Evolutionary conservation across 2,113 vertebrate species (phyloP).

Genomic region (Rhadina sibilatrix): DNA sequence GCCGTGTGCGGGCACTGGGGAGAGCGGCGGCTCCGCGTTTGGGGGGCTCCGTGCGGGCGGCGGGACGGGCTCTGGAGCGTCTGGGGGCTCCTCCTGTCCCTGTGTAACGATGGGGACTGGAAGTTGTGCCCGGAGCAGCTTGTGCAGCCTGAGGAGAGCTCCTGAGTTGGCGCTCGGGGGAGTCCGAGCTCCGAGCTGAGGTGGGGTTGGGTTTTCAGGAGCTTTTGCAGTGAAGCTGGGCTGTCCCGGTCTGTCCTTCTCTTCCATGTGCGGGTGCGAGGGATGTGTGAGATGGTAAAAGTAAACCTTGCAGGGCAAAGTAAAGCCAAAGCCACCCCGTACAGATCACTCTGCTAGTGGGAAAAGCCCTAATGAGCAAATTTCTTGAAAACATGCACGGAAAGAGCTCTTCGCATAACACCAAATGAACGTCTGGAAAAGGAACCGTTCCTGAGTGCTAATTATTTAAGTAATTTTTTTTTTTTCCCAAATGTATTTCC

Average conservation of each 20-base stretch:
- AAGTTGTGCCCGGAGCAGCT: neutral
- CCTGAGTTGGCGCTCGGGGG: neutral
- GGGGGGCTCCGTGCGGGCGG: neutral
- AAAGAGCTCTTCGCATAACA: neutral
- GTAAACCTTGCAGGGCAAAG: neutral
- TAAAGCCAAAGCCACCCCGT: neutral
- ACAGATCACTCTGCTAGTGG: neutral
- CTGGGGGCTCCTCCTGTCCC: accelerated
- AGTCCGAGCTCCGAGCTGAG: no score
- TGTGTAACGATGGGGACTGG: no score
- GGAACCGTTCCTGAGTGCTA: neutral
- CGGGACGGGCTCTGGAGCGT: neutral
- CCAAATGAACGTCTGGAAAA: neutral
- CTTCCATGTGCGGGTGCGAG: accelerated
- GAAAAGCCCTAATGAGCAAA: neutral
- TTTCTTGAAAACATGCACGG: neutral
- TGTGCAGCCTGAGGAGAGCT: neutral
- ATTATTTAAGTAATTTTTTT: neutral
- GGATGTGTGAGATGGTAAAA: neutral
- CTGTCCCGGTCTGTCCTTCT: neutral
- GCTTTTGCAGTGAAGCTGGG: neutral
- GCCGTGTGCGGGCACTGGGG: neutral
- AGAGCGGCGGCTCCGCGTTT: no score
- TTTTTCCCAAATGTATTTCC: neutral
- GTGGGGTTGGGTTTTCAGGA: no score